phyloP scores from a whole-genome alignment of 2,797 vertebrate species.

The Diglossa cyanea region DNA sequence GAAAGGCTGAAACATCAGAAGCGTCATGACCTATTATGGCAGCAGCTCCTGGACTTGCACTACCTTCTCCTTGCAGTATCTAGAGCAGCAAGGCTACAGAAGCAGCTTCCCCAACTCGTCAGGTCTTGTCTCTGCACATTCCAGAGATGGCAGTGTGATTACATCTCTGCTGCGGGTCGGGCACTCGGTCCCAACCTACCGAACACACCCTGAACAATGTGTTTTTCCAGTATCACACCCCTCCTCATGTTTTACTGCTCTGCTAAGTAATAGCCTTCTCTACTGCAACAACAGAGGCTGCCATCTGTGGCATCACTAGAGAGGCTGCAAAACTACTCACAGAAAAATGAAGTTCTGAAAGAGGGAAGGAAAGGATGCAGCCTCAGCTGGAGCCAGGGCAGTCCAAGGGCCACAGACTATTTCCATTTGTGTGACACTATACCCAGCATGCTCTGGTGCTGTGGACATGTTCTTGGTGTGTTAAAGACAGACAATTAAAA shows the following conservation, averaged over 20 bases:
- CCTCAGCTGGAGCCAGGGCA: background rate
- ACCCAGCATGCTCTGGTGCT: background rate
- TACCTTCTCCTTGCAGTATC: background rate
- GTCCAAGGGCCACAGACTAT: background rate
- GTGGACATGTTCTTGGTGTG: background rate
- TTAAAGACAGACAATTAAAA: background rate
- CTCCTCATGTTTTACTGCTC: background rate
- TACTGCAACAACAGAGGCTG: background rate
- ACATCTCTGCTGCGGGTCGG: background rate
- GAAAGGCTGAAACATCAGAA: conserved; percentile 23
- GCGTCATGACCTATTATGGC: background rate
- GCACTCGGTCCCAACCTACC: background rate
- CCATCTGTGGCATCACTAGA: background rate
- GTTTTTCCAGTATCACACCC: conserved; percentile 47
- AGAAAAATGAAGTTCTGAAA: background rate
- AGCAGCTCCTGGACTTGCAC: background rate
- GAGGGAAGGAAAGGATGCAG: background rate
- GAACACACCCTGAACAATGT: conserved; percentile 49
- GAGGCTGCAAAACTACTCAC: background rate
- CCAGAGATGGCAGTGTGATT: conserved; percentile 39
- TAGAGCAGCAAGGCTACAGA: background rate
- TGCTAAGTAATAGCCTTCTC: background rate
- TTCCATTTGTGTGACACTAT: background rate
- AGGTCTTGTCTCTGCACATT: conserved; percentile 46
- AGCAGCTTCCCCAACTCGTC: conserved; percentile 10